These are phyloP conservation scores for Halichoeres trimaculatus DNA, from an alignment of 2,113 vertebrate species.

Conservation along the genomic window DNA sequence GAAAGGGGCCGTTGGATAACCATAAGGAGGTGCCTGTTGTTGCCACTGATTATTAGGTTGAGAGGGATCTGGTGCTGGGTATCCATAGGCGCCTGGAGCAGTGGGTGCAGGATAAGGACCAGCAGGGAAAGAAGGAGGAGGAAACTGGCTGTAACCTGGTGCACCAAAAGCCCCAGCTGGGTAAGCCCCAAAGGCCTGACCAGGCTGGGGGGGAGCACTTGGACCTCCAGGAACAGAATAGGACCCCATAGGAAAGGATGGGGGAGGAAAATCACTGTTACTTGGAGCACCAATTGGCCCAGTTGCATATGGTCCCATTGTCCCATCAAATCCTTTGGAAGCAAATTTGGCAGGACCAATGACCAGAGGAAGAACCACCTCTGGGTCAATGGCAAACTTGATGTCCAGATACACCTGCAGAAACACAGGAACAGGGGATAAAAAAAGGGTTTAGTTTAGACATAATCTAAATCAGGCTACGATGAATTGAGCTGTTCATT, in stretches of 20 bases:
- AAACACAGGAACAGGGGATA: background rate
- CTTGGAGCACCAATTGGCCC: slow-evolving; percentile 8
- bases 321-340: background rate
- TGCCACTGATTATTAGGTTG: slow-evolving; percentile 34
- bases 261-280: slow-evolving; percentile 38
- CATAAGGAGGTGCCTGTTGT: background rate
- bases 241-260: background rate
- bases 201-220: background rate
- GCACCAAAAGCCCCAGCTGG: slow-evolving; percentile 3
- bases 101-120: background rate
- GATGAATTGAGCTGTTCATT: too few species aligned
- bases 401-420: slow-evolving; percentile 78
- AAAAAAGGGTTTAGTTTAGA: background rate
- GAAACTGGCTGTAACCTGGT: slow-evolving; percentile 43
- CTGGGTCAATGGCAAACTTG: slow-evolving; percentile 67
- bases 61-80: slow-evolving; percentile 26
- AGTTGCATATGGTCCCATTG: slow-evolving; percentile 9
- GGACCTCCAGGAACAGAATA: background rate
- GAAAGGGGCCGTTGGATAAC: background rate
- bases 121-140: slow-evolving; percentile 6
- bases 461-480: background rate
- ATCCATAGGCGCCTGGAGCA: slow-evolving; percentile 12
- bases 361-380: slow-evolving; percentile 67
- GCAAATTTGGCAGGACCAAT: slow-evolving; percentile 39
- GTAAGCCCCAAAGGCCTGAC: slow-evolving; percentile 4